Base-by-base conservation (phyloP, 2,888 invertebrate genomes). In the Lasioglossum pauxillum region DNA sequence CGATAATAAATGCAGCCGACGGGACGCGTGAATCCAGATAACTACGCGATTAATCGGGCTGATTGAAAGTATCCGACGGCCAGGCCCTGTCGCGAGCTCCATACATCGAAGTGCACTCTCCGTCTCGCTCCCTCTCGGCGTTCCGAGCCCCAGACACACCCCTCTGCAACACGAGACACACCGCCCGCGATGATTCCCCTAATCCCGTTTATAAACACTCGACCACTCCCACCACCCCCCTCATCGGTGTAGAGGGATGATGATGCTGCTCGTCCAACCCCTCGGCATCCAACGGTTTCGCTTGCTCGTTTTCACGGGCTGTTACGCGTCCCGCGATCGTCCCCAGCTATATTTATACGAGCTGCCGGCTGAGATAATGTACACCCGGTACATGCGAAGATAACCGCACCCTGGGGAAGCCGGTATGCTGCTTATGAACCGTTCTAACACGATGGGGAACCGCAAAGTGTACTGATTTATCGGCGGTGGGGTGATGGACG, bases 381-480 rank as follows among this genome's bases (percentile, higher is more conserved):
- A 94, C 94, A 93, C 93, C 94, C 94, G 93, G 94, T 93, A 92
- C 93, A 93, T 90, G 92, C 93, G 90, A 93, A 93, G 94, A 94
- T 94, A 94, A 94, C 94, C 94, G 93, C 94, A 93, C 94, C 94
- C 94, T 91, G 82, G 93, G 92, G 93, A 93, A 88, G 90, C 53
- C 89, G 88, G 86, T 84, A 75, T 85, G 90, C 88, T 90, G 93
- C 93, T 94, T 92, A 93, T 92, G 92, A 93, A 93, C 92, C 92
- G 93, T 93, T 93, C 94, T 92, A 93, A 94, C 94, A 91, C 94
- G 93, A 93, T 93, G 94, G 94, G 94, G 93, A 93, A 94, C 94
- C 94, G 93, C 94, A 93, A 93, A 93, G 93, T 93, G 86, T 92
- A 92, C 94, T 94, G 94, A 95, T 95, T 94, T 95, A 95, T 95